Conservation (phyloP, 2,888 invertebrate species). For the Ochlodes sylvanus region DNA sequence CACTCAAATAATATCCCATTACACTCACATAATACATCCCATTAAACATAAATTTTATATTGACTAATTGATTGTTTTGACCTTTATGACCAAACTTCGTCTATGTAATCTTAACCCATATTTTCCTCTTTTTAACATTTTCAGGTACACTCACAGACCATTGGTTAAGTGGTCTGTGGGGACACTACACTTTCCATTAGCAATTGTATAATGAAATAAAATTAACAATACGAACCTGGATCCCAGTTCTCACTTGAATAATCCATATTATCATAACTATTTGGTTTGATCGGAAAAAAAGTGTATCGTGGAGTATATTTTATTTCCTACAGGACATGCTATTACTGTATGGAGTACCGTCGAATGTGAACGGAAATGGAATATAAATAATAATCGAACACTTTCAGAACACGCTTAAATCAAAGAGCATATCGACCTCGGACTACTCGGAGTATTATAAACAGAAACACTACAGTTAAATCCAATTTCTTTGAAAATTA, state of each 20-base stretch:
- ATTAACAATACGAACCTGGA: constrained; percentile 61
- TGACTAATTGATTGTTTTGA: too few relatives aligned
- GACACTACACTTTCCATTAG: too few relatives aligned
- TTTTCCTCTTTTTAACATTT: too few relatives aligned
- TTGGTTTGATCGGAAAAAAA: constrained; percentile 8
- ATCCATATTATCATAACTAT: constrained; percentile 63
- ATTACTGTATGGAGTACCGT: not conserved
- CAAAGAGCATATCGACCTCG: constrained; percentile 1
- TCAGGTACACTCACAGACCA: too few relatives aligned
- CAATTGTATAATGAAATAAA: not conserved
- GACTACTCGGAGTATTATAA: not conserved
- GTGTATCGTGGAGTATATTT: constrained; percentile 3
- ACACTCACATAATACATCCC: too few relatives aligned
- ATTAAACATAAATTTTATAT: too few relatives aligned
- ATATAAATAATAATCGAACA: not conserved
- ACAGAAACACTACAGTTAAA: not conserved
- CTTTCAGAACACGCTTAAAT: not conserved
- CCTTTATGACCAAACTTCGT: too few relatives aligned
- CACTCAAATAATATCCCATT: too few relatives aligned
- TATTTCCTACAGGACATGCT: not conserved
- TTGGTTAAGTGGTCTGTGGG: too few relatives aligned
- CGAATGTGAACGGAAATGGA: not conserved
- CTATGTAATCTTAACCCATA: too few relatives aligned
- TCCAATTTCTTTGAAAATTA: constrained; percentile 6
- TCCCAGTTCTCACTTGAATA: constrained; percentile 73